phyloP scores from a whole-genome alignment of 2,113 vertebrate species.

The Heteronetta atricapilla region DNA sequence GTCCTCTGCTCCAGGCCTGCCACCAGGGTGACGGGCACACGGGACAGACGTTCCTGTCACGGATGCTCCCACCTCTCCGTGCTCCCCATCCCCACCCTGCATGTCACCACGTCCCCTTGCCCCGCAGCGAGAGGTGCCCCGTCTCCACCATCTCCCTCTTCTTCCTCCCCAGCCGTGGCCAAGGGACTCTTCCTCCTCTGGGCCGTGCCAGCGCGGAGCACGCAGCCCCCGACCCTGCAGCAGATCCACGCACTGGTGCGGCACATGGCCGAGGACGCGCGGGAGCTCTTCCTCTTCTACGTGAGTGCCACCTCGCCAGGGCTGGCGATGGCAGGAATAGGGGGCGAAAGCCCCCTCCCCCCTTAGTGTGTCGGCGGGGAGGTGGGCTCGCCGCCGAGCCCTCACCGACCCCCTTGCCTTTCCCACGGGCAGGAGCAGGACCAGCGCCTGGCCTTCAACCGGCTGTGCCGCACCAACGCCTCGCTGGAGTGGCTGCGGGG shows the following conservation, averaged over 20 bases:
- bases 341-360: not conserved
- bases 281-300: slow-evolving; percentile 44
- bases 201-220: not conserved
- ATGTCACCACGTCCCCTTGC: not conserved
- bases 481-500: not conserved
- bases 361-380: too few relatives aligned
- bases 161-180: slow-evolving; percentile 38
- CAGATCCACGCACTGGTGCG: slow-evolving; percentile 44
- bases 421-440: slow-evolving; percentile 1
- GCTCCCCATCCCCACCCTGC: fast-evolving
- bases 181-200: slow-evolving; percentile 49
- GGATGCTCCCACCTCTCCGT: not conserved
- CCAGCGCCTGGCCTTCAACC: not conserved
- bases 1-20: not conserved
- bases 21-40: fast-evolving
- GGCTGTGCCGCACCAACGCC: not conserved
- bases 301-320: slow-evolving; percentile 26
- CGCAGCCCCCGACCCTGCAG: not conserved
- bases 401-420: not conserved
- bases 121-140: fast-evolving
- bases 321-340: not conserved
- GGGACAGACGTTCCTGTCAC: fast-evolving
- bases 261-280: slow-evolving; percentile 13
- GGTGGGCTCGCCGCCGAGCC: not conserved
- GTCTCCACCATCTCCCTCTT: not conserved